Conservation (phyloP, 2,113 vertebrate species). For the Dendrocopos noguchii region DNA sequence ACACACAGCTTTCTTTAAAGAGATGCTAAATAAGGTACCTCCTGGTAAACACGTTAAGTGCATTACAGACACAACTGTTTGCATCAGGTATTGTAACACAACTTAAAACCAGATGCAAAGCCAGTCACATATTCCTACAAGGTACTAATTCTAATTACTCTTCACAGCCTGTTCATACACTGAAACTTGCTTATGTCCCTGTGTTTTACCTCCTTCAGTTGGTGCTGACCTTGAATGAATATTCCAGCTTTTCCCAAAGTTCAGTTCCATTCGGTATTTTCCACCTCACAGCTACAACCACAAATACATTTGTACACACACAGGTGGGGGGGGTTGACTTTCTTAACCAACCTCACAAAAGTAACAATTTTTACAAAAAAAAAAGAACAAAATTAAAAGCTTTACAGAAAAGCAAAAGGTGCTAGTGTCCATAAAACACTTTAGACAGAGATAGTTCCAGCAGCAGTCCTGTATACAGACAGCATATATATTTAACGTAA, state of each 20-base stretch:
- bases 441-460: not conserved
- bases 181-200: not conserved
- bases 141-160: not conserved
- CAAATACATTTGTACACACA: not conserved
- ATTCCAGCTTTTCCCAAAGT: slow-evolving; percentile 50
- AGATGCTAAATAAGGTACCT: slow-evolving; percentile 12
- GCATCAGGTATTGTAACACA: not conserved
- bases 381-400: slow-evolving; percentile 17
- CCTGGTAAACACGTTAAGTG: slow-evolving; percentile 48
- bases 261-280: not conserved
- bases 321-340: not conserved
- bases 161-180: slow-evolving; percentile 10
- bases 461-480: slow-evolving; percentile 38
- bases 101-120: not conserved
- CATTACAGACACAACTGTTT: not conserved
- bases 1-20: not conserved
- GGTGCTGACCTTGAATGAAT: not conserved
- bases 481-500: not conserved
- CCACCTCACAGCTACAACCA: not conserved
- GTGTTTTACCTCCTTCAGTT: not conserved
- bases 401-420: slow-evolving; percentile 52
- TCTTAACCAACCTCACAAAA: slow-evolving; percentile 10
- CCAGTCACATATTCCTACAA: not conserved
- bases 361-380: slow-evolving; percentile 28
- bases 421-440: not conserved